Base-by-base conservation (phyloP, 2,113 vertebrate species). In the Synchiropus splendidus region DNA sequence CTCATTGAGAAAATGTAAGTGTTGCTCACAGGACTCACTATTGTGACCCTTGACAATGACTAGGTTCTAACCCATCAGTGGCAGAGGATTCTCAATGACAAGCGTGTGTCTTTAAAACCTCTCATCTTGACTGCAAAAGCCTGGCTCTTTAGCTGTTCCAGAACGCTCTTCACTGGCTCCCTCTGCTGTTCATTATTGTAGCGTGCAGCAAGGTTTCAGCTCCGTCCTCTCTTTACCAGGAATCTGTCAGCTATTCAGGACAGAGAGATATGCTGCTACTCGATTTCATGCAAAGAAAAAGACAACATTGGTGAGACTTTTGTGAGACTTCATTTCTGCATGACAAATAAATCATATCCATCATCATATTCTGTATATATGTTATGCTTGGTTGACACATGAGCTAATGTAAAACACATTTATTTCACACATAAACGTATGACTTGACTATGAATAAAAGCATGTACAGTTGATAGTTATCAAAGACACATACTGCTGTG, bases 1-100 rank as follows among this genome's bases (percentile, higher is more conserved):
- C 82, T 92, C 58, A 94, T 90, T 80, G 89, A 92, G 80, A 92
- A 89, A 83, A 75, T 94, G 89, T 90, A 81, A 87, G 89, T 78
- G 11, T 39, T 13, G 12, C 14, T 5, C 16, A 4, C 9, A 31
- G 21, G 4, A n/a, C 8, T 27, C 8, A 27, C 21, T 27, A 27
- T 27, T 27, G 4, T 27, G 21, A 27, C n/a, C n/a, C n/a, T n/a
- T n/a, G n/a, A n/a, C n/a, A n/a, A n/a, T n/a, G n/a, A n/a, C n/a
- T n/a, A n/a, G n/a, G n/a, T n/a, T n/a, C n/a, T n/a, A n/a, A n/a
- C n/a, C n/a, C n/a, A n/a, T n/a, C n/a, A n/a, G n/a, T n/a, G n/a
- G n/a, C n/a, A n/a, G n/a, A n/a, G n/a, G n/a, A n/a, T n/a, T n/a
- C n/a, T n/a, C n/a, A n/a, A n/a, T n/a, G n/a, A n/a, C n/a, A n/a